Evolutionary conservation across 2,797 vertebrate genomes (phyloP), one percentile per base, ranked within the genome.

Genomic region (Centropyge bicolor): DNA sequence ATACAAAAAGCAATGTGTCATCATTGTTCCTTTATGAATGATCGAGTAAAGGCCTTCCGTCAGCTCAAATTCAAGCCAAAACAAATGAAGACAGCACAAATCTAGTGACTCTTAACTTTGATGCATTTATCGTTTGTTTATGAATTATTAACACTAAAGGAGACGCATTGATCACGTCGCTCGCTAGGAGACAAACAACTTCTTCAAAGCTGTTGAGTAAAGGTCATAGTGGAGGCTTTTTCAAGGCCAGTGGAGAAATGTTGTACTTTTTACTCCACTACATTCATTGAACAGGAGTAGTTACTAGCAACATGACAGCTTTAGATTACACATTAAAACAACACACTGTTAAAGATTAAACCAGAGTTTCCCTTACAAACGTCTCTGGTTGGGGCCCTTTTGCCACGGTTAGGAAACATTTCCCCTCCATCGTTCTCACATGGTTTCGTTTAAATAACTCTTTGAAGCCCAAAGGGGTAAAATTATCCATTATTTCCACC

Each of bases 1-100:
- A 46, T 59, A 75, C 22, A 84, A 72, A 78, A 56, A 80, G 69
- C 56, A 64, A 66, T 20, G 41, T 71, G 72, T 83, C 78, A 71
- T 76, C 69, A 79, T 70, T 70, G 81, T 60, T 80, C 46, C 70
- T 80, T 55, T 56, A 45, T 68, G 43, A 72, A 62, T 49, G 70
- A 74, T 73, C 13, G 51, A 40, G 24, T 75, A 76, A 85, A 81
- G 46, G 48, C 31, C 46, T 55, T 54, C 61, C 51, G 64, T 82
- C 69, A 71, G 65, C 68, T 81, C 24, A 43, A 74, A 70, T 55
- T 62, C 20, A 55, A 65, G 46, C 68, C 76, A 80, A 78, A 83
- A 78, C 20, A 78, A 77, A 82, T 56, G 11, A 80, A 61, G n/a
- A 72, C 72, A 57, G 55, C 52, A 74, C 49, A 73, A 59, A 78